phyloP scores from a whole-genome alignment of 2,888 invertebrate species.

The Hermaeophaga mercurialis region DNA sequence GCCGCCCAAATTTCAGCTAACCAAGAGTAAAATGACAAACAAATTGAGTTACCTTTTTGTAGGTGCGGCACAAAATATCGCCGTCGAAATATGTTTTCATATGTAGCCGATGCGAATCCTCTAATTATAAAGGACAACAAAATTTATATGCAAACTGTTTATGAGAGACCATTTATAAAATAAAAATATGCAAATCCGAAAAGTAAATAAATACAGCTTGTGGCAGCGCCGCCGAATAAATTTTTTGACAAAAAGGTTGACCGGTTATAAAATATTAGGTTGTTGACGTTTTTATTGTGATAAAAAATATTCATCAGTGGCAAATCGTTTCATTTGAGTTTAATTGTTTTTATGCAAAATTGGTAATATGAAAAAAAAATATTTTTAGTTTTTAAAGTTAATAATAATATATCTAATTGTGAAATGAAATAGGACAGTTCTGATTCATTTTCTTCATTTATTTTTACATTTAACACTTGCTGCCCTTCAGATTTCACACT shows the following conservation, averaged over 20 bases:
- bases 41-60: neutral
- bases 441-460: too few relatives aligned
- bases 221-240: neutral
- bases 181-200: constrained; percentile 27
- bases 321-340: too few relatives aligned
- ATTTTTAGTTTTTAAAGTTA: too few relatives aligned
- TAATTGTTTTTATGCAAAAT: too few relatives aligned
- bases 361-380: too few relatives aligned
- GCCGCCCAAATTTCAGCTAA: too few relatives aligned
- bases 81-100: constrained; percentile 20
- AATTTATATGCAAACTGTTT: constrained; percentile 36
- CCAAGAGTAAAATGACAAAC: neutral
- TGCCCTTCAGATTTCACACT: too few relatives aligned
- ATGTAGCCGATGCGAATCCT: constrained; percentile 15
- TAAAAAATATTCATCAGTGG: too few relatives aligned
- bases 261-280: constrained; percentile 7
- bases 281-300: too few relatives aligned
- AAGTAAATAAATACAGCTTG: constrained; percentile 27
- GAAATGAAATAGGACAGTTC: too few relatives aligned
- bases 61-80: neutral
- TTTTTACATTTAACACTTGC: too few relatives aligned
- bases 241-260: constrained; percentile 9
- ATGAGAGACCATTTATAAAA: constrained; percentile 26
- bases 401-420: too few relatives aligned
- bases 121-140: constrained; percentile 35